A percentile compares a stretch with the other conserved stretches of the same genome.
Evolutionary conservation across 1,140 invertebrate genomes (phyloP).

Genomic region (Luehdorfia chinensis): DNA sequence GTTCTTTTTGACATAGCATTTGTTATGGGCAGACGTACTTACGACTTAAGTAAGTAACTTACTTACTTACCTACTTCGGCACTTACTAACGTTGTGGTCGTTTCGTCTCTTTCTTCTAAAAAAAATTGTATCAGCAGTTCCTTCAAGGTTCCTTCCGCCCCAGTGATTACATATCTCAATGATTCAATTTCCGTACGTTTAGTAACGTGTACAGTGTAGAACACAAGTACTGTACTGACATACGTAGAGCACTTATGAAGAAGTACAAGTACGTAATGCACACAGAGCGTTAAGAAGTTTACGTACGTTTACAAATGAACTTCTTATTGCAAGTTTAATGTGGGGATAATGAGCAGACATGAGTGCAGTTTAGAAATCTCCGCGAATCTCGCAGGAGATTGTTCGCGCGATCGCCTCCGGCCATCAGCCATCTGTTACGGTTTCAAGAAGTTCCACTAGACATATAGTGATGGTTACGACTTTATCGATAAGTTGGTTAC

Average conservation of each 20-base stretch:
- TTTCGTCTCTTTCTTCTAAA: too few species aligned
- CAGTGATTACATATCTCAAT: too few species aligned
- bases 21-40: too few species aligned
- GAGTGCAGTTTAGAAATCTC: constrained; percentile 12
- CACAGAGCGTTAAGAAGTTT: constrained; percentile 4
- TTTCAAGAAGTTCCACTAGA: constrained; percentile 27
- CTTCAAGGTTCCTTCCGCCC: too few species aligned
- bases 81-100: too few species aligned
- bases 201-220: too few species aligned
- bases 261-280: background rate
- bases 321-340: constrained; percentile 19
- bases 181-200: too few species aligned
- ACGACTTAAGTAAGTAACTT: too few species aligned
- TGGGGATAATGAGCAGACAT: constrained; percentile 5
- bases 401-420: constrained; percentile 2
- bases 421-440: constrained; percentile 28
- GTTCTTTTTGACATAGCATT: too few species aligned
- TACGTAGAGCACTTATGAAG: background rate
- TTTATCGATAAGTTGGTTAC: background rate
- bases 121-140: too few species aligned
- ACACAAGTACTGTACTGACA: constrained; percentile 9
- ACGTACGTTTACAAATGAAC: constrained; percentile 12
- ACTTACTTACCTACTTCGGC: too few species aligned
- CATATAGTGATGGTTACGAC: constrained; percentile 4
- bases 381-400: constrained; percentile 1